A percentile compares a stretch with the other conserved stretches of the same genome.
Conservation (phyloP, 1,140 invertebrate genomes). For the Seison nebaliae region DNA sequence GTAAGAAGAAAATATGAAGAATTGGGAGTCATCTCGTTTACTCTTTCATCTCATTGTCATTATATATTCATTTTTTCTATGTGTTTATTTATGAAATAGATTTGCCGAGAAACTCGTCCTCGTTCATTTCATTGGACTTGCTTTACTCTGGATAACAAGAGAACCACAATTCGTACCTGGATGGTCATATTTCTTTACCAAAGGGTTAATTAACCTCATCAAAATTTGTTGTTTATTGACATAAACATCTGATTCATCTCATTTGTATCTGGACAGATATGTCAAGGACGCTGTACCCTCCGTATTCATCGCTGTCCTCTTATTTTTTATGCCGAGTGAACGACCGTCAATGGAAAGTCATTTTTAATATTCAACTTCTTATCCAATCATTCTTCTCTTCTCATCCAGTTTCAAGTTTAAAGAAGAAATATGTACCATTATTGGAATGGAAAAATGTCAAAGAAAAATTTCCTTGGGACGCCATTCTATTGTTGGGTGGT, state of each 20-base stretch:
- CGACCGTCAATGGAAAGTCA: slow-evolving; percentile 1
- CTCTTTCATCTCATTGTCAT: background rate
- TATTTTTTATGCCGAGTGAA: slow-evolving; percentile 4
- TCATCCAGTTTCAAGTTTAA: background rate
- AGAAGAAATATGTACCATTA: background rate
- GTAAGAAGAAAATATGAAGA: slow-evolving; percentile 1
- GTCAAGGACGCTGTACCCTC: background rate
- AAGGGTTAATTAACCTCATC: background rate
- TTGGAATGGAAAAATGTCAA: slow-evolving; percentile 4
- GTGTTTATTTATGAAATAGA: background rate
- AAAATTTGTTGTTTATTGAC: too few relatives aligned
- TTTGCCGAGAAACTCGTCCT: background rate
- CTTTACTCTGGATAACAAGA: slow-evolving; percentile 1
- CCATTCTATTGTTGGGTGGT: slow-evolving; percentile 5
- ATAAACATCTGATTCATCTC: too few relatives aligned
- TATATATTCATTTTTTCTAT: background rate
- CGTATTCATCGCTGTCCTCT: background rate
- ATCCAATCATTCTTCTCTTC: background rate
- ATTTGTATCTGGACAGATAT: background rate
- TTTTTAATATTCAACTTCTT: slow-evolving; percentile 1
- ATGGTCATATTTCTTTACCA: background rate
- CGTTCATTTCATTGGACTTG: background rate
- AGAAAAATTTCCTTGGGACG: slow-evolving; percentile 6
- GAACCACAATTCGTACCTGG: background rate
- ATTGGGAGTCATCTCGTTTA: slow-evolving; percentile 2